These are phyloP conservation scores for Grus americana DNA, from an alignment of 2,113 vertebrate genomes.

Conservation along the genomic window DNA sequence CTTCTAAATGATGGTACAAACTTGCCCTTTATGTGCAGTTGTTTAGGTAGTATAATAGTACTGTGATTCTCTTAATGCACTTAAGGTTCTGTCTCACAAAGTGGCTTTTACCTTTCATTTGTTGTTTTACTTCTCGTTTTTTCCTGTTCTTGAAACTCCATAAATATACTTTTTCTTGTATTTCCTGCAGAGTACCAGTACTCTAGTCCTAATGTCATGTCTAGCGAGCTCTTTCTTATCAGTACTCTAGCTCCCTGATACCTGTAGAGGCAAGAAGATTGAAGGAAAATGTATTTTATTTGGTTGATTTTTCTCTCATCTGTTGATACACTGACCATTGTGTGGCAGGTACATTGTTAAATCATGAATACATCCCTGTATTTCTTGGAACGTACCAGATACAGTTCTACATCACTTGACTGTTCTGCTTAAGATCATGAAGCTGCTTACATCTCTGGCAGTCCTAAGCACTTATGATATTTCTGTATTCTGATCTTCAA, in stretches of 20 bases:
- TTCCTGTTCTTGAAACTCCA: neutral
- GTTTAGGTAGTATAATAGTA: neutral
- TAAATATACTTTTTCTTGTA: neutral
- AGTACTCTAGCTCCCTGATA: neutral
- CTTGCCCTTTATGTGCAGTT: neutral
- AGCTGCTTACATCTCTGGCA: neutral
- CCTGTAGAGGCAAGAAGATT: neutral
- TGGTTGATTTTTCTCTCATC: neutral
- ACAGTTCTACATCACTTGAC: neutral
- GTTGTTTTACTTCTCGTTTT: neutral
- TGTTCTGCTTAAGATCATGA: neutral
- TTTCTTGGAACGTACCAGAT: neutral
- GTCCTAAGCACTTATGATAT: neutral
- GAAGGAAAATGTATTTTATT: neutral
- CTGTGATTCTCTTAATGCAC: neutral
- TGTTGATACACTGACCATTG: neutral
- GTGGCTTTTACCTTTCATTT: neutral
- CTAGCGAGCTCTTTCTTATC: neutral
- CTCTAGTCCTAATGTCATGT: neutral
- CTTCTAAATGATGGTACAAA: neutral
- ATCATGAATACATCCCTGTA: neutral
- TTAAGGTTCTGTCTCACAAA: neutral
- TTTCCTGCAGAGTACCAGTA: neutral
- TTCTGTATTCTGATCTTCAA: neutral
- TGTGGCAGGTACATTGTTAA: neutral